phyloP scores from a whole-genome alignment of 2,797 vertebrate species.

The Allobates femoralis region DNA sequence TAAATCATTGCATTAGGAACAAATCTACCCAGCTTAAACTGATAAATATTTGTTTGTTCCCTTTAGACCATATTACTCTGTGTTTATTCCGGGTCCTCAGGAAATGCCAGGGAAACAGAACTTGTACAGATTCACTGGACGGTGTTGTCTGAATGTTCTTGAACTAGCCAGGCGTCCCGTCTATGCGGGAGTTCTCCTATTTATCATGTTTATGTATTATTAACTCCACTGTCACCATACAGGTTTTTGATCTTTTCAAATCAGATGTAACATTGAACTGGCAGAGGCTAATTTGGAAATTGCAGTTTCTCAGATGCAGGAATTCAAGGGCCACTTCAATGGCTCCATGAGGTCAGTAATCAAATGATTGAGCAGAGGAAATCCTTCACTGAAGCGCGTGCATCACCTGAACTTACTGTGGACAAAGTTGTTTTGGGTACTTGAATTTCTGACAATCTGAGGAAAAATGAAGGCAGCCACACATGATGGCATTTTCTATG shows the following conservation, averaged over 20 bases:
- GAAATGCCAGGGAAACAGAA: slow-evolving; percentile 28
- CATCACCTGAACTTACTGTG: background rate
- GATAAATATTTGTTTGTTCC: slow-evolving; percentile 38
- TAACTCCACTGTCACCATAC: slow-evolving; percentile 69
- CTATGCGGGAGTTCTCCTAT: slow-evolving; percentile 44
- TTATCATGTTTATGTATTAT: slow-evolving; percentile 72
- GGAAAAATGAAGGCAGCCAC: background rate
- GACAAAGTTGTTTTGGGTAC: background rate
- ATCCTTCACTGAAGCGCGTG: background rate
- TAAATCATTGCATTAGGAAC: slow-evolving; percentile 42
- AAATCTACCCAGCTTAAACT: slow-evolving; percentile 26
- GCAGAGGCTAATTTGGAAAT: slow-evolving; percentile 64
- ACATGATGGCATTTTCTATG: background rate
- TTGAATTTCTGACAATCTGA: background rate
- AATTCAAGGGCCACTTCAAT: slow-evolving; percentile 18
- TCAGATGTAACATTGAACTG: slow-evolving; percentile 71
- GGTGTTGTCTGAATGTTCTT: slow-evolving; percentile 6
- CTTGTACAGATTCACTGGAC: slow-evolving; percentile 30
- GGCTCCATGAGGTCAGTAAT: slow-evolving; percentile 60
- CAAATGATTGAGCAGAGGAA: slow-evolving; percentile 12
- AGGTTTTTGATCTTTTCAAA: slow-evolving; percentile 68
- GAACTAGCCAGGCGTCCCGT: slow-evolving; percentile 11
- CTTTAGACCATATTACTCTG: background rate
- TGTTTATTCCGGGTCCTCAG: slow-evolving; percentile 33
- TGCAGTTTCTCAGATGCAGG: slow-evolving; percentile 66